Conservation (phyloP, 2,797 vertebrate species). For the Fratercula arctica region DNA sequence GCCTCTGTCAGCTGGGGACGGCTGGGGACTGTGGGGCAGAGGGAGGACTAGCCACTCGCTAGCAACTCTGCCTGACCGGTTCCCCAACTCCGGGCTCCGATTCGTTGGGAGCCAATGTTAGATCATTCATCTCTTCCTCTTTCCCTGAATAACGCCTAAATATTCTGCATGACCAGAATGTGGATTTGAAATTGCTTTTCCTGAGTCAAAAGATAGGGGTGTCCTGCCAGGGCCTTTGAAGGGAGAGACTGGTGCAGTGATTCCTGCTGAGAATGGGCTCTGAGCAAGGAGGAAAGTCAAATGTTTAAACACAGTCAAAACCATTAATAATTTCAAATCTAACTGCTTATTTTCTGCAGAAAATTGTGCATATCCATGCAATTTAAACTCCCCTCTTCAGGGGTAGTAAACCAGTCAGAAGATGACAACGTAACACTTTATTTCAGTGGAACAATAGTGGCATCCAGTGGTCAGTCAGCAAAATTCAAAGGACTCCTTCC, state of each 20-base stretch:
- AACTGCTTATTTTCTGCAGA: neutral
- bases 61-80: neutral
- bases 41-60: neutral
- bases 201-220: neutral
- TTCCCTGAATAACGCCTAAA: neutral
- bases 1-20: neutral
- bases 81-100: neutral
- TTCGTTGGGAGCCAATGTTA: neutral
- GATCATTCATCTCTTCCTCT: neutral
- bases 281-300: neutral
- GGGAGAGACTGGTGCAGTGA: neutral
- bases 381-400: neutral
- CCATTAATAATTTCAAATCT: neutral
- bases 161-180: neutral
- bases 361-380: neutral
- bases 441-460: constrained; percentile 60
- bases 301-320: neutral
- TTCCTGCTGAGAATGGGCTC: neutral
- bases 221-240: neutral
- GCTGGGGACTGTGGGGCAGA: neutral
- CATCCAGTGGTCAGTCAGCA: constrained; percentile 58
- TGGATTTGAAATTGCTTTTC: neutral
- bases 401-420: neutral
- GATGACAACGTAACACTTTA: neutral
- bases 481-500: neutral